Conservation (phyloP, 2,888 invertebrate genomes). For the Ichneumoninae sp. region DNA sequence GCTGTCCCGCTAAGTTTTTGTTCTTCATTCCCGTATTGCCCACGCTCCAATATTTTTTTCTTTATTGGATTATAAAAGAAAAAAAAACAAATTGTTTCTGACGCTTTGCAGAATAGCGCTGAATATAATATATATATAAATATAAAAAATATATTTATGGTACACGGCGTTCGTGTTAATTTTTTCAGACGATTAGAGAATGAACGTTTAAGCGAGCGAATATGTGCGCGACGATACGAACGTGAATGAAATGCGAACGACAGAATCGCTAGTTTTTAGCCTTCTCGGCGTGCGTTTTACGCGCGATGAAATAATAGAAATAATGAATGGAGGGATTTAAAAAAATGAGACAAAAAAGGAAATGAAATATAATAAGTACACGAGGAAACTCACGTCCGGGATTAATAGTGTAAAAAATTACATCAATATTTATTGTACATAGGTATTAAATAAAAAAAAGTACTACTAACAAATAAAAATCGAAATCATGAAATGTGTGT, state of each 20-base stretch:
- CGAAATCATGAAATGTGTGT: constrained; percentile 76
- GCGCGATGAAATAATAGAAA: constrained; percentile 50
- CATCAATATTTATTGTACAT: constrained; percentile 84
- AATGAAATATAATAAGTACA: constrained; percentile 48
- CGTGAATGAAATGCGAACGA: constrained; percentile 52
- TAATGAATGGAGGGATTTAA: background rate
- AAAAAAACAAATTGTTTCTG: constrained; percentile 44
- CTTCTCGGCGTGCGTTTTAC: constrained; percentile 66
- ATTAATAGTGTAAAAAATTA: constrained; percentile 82
- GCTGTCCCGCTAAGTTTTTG: constrained; percentile 30
- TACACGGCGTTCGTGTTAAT: constrained; percentile 77
- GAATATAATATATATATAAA: constrained; percentile 71
- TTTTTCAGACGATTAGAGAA: constrained; percentile 76
- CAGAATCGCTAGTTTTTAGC: constrained; percentile 80
- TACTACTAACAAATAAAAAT: constrained; percentile 84
- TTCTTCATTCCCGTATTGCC: background rate
- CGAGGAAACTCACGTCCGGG: constrained; percentile 68
- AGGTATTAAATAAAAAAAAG: constrained; percentile 81
- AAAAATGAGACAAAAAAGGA: constrained; percentile 31
- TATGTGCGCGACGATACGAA: constrained; percentile 40
- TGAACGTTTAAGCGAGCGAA: constrained; percentile 66
- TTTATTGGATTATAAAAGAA: background rate
- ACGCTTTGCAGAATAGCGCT: constrained; percentile 79
- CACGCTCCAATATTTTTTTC: constrained; percentile 29
- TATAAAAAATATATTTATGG: constrained; percentile 76